Evolutionary conservation across 2,113 vertebrate species (phyloP).

Genomic region (Galeopterus variegatus): DNA sequence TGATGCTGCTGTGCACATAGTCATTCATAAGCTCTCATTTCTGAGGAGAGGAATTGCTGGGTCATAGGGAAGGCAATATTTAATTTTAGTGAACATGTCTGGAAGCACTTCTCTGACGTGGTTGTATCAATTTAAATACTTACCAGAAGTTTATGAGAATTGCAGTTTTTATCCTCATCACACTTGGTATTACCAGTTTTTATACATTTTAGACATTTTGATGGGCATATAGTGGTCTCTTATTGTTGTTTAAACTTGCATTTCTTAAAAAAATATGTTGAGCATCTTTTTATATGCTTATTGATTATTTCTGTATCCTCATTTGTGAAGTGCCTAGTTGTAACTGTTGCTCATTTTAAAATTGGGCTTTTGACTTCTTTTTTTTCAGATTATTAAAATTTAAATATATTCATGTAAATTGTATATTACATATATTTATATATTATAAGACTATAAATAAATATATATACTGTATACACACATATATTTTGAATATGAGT

Average conservation of each 20-base stretch:
- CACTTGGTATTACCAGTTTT: background rate
- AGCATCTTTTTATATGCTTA: background rate
- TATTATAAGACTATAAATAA: background rate
- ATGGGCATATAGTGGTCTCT: background rate
- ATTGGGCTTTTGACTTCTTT: background rate
- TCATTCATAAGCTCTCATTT: background rate
- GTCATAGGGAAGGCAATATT: background rate
- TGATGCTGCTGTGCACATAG: background rate
- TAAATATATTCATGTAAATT: background rate
- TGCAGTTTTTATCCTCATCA: background rate
- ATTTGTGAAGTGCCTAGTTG: background rate
- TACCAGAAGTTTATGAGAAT: background rate
- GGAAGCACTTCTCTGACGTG: background rate
- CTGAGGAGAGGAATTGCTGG: background rate
- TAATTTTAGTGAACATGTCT: background rate
- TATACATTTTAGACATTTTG: background rate
- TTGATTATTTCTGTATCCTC: no score
- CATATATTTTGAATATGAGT: background rate
- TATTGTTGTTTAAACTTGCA: background rate
- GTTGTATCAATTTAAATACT: background rate
- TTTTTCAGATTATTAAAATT: background rate
- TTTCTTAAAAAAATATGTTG: background rate
- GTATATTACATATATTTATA: background rate
- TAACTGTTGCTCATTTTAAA: background rate
- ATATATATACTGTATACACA: background rate